These are phyloP conservation scores for Drosophila mojavensis DNA, from an alignment of 1,140 invertebrate genomes.

Conservation along the genomic window DNA sequence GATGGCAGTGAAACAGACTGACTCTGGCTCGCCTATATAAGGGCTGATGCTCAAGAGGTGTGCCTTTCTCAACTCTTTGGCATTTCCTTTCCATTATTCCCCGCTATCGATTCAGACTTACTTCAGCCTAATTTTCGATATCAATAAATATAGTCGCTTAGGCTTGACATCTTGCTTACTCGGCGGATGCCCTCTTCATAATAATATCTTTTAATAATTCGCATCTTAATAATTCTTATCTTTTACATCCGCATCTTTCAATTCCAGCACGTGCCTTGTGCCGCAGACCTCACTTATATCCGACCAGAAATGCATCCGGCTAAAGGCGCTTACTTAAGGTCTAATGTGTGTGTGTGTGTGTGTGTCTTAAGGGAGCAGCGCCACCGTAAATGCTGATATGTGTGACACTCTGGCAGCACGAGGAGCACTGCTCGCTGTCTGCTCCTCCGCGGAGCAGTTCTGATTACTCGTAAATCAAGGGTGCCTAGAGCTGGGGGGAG, in stretches of 20 bases:
- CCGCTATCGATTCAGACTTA: too few relatives aligned
- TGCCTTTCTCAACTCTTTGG: too few relatives aligned
- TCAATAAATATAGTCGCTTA: too few relatives aligned
- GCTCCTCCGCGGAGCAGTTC: slow-evolving; percentile 22
- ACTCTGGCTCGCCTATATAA: too few relatives aligned
- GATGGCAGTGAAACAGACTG: too few relatives aligned
- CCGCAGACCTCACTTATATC: background rate
- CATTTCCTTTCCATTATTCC: too few relatives aligned
- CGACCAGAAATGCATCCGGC: slow-evolving; percentile 23
- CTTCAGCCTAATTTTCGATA: too few relatives aligned
- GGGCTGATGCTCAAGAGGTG: too few relatives aligned
- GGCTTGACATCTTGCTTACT: too few relatives aligned
- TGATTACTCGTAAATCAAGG: slow-evolving; percentile 54
- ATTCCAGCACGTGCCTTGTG: background rate
- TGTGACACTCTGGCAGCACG: slow-evolving; percentile 66
- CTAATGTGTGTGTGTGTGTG: slow-evolving; percentile 2
- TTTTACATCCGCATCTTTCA: background rate
- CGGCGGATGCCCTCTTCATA: too few relatives aligned
- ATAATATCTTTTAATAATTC: background rate
- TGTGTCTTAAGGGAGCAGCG: slow-evolving; percentile 4
- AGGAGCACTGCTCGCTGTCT: slow-evolving; percentile 32
- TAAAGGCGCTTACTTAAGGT: background rate
- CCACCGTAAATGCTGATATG: slow-evolving; percentile 76
- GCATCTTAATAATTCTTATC: background rate
- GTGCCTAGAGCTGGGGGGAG: background rate